Evolutionary conservation across 2,797 vertebrate species (phyloP).

Genomic region (Octomys mimax): DNA sequence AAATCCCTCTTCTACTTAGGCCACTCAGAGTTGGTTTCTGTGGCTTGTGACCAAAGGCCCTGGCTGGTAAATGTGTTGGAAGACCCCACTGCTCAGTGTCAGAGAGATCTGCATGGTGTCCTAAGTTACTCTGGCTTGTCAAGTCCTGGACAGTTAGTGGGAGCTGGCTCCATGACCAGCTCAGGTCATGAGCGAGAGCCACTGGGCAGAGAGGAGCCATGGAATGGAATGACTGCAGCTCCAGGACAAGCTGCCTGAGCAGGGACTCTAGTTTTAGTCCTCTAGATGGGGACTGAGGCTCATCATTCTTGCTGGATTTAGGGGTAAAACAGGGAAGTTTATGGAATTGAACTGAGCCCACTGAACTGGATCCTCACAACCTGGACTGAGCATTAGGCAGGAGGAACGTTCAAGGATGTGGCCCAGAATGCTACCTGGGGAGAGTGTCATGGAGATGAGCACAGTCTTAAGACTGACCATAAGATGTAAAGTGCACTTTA

Average conservation of each 20-base stretch:
- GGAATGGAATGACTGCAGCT: background rate
- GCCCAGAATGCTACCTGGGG: background rate
- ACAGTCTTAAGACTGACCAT: background rate
- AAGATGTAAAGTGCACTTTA: background rate
- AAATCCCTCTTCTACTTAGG: conserved; percentile 9
- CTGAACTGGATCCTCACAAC: background rate
- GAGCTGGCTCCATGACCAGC: conserved; percentile 8
- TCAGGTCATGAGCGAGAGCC: conserved; percentile 4
- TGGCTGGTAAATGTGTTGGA: conserved; percentile 4
- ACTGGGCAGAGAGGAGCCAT: background rate
- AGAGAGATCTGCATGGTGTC: conserved; percentile 6
- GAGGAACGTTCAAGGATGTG: conserved; percentile 6
- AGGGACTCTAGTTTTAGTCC: background rate
- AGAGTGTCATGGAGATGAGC: background rate
- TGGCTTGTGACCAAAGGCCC: conserved; percentile 34
- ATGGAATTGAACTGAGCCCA: background rate
- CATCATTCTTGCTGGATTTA: background rate
- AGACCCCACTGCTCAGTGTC: conserved; percentile 3
- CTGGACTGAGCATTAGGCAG: background rate
- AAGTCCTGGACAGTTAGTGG: background rate
- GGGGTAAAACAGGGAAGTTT: background rate
- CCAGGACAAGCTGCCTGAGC: background rate
- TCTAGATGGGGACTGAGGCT: background rate
- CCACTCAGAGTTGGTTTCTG: background rate
- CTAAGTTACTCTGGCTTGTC: conserved; percentile 37